phyloP scores from a whole-genome alignment of 2,888 invertebrate species.

The Amiota mariae region DNA sequence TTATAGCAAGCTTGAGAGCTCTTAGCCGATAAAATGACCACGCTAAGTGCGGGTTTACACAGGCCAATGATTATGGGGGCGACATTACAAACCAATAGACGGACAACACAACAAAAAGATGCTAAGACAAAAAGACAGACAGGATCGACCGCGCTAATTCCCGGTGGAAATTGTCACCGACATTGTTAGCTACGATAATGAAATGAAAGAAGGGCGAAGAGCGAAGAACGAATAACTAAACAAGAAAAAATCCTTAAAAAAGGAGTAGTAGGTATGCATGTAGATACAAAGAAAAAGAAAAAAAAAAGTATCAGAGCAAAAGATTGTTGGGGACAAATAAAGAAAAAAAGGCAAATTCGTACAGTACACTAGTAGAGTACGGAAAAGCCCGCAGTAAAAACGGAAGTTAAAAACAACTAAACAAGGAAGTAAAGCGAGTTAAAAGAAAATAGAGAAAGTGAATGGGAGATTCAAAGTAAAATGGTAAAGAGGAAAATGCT shows the following conservation, averaged over 20 bases:
- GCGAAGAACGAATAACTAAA: neutral
- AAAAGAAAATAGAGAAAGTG: slow-evolving; percentile 50
- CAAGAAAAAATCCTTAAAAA: slow-evolving; percentile 16
- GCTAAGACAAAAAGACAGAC: neutral
- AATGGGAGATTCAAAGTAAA: too few species aligned
- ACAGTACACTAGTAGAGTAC: slow-evolving; percentile 29
- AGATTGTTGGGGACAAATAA: neutral
- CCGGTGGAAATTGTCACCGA: slow-evolving; percentile 61
- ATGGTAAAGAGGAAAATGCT: neutral
- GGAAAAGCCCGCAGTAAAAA: slow-evolving; percentile 45
- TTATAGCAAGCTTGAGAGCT: slow-evolving; percentile 30
- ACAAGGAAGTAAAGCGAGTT: slow-evolving; percentile 55
- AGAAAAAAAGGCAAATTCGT: neutral
- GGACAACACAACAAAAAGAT: neutral
- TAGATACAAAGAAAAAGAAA: slow-evolving; percentile 44
- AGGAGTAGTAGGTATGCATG: slow-evolving; percentile 35
- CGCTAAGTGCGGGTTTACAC: slow-evolving; percentile 69
- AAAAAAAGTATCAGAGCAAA: slow-evolving; percentile 33
- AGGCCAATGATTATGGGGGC: slow-evolving; percentile 66
- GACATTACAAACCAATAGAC: slow-evolving; percentile 24
- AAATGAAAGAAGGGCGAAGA: neutral
- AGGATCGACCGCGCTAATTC: slow-evolving; percentile 64
- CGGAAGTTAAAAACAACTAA: slow-evolving; percentile 57
- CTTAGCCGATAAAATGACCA: slow-evolving; percentile 61
- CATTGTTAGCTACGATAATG: slow-evolving; percentile 40